Conservation (phyloP, 1,140 invertebrate genomes). For the Micrasema longulum region DNA sequence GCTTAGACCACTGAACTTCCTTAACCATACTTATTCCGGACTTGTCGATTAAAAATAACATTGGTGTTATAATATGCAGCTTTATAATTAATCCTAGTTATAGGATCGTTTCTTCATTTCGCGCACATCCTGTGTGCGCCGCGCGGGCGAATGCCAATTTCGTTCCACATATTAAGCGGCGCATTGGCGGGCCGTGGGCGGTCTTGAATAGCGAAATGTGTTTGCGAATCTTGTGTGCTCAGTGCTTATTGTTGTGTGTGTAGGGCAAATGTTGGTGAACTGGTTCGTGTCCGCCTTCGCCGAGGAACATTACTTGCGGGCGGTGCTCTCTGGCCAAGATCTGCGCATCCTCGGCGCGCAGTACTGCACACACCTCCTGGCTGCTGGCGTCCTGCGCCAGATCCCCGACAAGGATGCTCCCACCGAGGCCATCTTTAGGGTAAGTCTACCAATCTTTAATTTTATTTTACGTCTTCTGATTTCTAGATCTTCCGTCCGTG, state of each 20-base stretch:
- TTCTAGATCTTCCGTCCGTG: too few species aligned
- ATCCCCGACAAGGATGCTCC: conserved; percentile 77
- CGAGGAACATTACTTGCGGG: conserved; percentile 76
- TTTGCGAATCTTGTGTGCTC: conserved; percentile 32
- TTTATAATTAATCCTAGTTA: too few species aligned
- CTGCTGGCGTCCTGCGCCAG: conserved; percentile 85
- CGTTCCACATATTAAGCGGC: conserved; percentile 20
- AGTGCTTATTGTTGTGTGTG: conserved; percentile 54
- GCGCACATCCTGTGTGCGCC: conserved; percentile 23
- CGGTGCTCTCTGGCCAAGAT: conserved; percentile 75
- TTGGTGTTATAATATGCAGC: too few species aligned
- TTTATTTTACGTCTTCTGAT: too few species aligned
- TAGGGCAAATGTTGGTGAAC: conserved; percentile 91
- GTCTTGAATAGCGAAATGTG: conserved; percentile 35
- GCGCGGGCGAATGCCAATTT: neutral
- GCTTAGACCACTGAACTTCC: too few species aligned
- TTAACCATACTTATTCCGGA: too few species aligned
- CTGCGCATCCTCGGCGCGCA: conserved; percentile 80
- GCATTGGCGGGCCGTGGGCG: conserved; percentile 30
- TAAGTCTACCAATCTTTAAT: conserved; percentile 66
- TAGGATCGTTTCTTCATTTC: too few species aligned
- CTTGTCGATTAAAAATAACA: too few species aligned
- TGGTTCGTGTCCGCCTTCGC: conserved; percentile 86
- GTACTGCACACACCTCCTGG: conserved; percentile 90
- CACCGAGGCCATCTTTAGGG: conserved; percentile 79